Evolutionary conservation across 2,797 vertebrate species (phyloP).

Genomic region (Vireo griseus): DNA sequence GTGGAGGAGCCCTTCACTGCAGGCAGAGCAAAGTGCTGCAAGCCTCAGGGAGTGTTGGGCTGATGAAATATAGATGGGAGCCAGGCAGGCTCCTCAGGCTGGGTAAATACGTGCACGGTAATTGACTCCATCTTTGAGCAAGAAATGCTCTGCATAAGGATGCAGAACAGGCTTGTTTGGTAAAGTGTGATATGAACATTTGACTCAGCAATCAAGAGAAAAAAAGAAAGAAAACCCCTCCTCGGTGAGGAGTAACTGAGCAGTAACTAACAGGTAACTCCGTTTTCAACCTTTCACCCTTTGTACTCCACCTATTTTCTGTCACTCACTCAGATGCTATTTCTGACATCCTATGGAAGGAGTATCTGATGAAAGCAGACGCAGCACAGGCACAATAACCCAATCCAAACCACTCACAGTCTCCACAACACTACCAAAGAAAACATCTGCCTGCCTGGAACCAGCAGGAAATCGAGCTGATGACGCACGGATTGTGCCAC

Average conservation of each 20-base stretch:
- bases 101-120: background rate
- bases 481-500: background rate
- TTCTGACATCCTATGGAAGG: background rate
- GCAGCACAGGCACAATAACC: background rate
- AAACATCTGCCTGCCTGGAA: background rate
- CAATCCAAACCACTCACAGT: background rate
- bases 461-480: background rate
- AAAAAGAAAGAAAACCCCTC: background rate
- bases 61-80: conserved; percentile 51
- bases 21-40: background rate
- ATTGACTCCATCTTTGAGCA: background rate
- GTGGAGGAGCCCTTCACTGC: background rate
- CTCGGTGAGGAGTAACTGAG: background rate
- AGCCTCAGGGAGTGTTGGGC: background rate
- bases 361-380: background rate
- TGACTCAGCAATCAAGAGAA: background rate
- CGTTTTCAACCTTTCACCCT: background rate
- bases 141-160: background rate
- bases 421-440: background rate
- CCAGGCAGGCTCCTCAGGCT: background rate
- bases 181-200: background rate
- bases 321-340: background rate
- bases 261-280: background rate
- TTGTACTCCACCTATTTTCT: background rate
- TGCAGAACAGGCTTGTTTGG: background rate